A percentile compares a stretch with the other conserved stretches of the same genome.
phyloP scores from a whole-genome alignment of 2,888 invertebrate species.

The Epinotia demarniana region DNA sequence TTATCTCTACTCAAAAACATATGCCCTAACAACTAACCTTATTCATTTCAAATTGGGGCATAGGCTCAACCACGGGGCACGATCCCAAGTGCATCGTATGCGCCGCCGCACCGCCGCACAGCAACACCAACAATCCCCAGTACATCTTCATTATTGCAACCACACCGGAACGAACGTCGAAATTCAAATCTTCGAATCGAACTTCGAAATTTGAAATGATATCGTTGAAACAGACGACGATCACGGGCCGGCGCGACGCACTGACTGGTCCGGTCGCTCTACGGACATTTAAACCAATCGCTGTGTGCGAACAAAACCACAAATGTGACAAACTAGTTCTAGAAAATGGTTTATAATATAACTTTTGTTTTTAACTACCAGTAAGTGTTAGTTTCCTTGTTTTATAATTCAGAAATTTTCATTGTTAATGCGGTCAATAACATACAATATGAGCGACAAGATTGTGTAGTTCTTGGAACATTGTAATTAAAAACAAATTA shows the following conservation, averaged over 20 bases:
- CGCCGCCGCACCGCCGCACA: conserved; percentile 68
- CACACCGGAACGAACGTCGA: not conserved
- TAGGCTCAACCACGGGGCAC: conserved; percentile 90
- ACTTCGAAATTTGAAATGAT: conserved; percentile 8
- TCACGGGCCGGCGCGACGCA: conserved; percentile 15
- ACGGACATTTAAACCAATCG: conserved; percentile 35
- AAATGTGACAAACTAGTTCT: conserved; percentile 33
- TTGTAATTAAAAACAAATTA: not conserved
- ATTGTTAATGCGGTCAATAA: conserved; percentile 10
- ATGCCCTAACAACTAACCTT: conserved; percentile 83
- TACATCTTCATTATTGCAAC: conserved; percentile 34
- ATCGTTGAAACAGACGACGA: conserved; percentile 12
- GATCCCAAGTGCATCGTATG: conserved; percentile 90
- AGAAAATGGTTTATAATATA: conserved; percentile 10
- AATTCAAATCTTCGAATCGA: not conserved
- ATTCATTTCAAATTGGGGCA: conserved; percentile 89
- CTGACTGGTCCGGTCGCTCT: conserved; percentile 30
- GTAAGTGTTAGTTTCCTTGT: not conserved
- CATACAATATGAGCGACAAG: conserved; percentile 8
- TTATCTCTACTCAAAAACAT: not conserved
- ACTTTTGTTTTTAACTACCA: not conserved
- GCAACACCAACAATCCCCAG: conserved; percentile 43
- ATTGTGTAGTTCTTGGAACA: not conserved
- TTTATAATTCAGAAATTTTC: not conserved
- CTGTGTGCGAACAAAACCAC: conserved; percentile 25